Base-by-base conservation (phyloP, 2,888 invertebrate species). In the Chirona hameri region DNA sequence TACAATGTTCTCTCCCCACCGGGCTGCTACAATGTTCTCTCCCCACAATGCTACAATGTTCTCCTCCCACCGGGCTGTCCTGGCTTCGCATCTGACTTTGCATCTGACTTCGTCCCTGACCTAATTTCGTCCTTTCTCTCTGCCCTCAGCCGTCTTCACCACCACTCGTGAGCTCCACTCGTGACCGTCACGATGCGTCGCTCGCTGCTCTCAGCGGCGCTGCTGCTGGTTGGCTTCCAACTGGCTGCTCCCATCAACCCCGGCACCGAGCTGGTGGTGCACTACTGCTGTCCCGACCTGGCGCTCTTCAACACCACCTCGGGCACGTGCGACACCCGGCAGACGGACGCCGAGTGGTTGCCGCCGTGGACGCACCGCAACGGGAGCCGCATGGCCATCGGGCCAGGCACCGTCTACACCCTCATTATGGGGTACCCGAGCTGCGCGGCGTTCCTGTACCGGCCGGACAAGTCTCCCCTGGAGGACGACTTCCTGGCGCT, bases 221-320 rank as follows among this genome's bases (percentile, higher is more conserved):
- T 76, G 76, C 21, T 76, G 76, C 39, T 39, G 39, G 18, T 76
- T 27, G 76, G 7, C 60, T 7, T n/a, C n/a, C 76, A 21, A 39
- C 39, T 39, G 39, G 76, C 79, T 0, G 79, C 79, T 14, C 48
- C 52, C 52, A 52, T 52, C 79, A 79, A 79, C 48, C 79, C 48
- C 12, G 48, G 27, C 27, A 48, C 12, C 27, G 27, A 79, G 52
- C 52, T 79, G 52, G 18, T 27, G 14, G 79, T 79, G 48, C 79
- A 79, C 79, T 79, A 79, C 79, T 79, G 79, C 79, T 79, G 79
- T n/a, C 79, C 79, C 27, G 79, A 79, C 52, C 48, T 79, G 48
- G 79, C 79, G 27, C 48, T 79, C 79, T 79, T 52, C 79, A 79
- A 79, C 79, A 27, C 52, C 27, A 79, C 79, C 52, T 48, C 79